Evolutionary conservation across 2,888 invertebrate species (phyloP).

Genomic region (Bombyx huttoni): DNA sequence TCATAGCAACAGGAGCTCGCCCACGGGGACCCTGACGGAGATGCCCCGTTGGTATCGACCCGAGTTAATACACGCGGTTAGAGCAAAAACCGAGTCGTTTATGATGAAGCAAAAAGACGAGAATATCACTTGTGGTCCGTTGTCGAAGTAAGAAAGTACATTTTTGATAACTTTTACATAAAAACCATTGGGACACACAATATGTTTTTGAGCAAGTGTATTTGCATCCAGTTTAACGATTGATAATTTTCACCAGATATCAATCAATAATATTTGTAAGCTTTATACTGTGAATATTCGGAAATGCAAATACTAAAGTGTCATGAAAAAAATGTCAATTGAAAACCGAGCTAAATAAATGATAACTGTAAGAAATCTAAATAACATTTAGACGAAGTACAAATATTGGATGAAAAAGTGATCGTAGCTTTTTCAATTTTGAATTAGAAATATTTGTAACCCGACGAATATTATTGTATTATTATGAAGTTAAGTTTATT

Average conservation of each 20-base stretch:
- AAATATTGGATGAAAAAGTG: not conserved
- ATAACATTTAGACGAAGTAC: not conserved
- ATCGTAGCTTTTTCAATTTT: not conserved
- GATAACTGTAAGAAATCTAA: not conserved
- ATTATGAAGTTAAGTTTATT: too few species aligned
- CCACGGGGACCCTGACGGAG: not conserved
- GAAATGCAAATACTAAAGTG: not conserved
- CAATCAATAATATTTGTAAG: not conserved
- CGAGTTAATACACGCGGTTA: not conserved
- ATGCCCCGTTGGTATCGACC: not conserved
- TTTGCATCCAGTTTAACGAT: too few species aligned
- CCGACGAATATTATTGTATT: too few species aligned
- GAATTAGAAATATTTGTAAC: not conserved
- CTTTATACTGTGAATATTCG: not conserved
- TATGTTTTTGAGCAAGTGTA: too few species aligned
- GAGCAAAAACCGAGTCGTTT: not conserved
- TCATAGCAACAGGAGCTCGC: slow-evolving; percentile 41
- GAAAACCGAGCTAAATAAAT: not conserved
- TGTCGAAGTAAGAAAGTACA: too few species aligned
- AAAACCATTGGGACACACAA: too few species aligned
- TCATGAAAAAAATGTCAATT: not conserved
- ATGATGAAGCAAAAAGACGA: too few species aligned
- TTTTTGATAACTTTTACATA: too few species aligned
- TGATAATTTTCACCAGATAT: not conserved
- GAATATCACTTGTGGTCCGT: too few species aligned